Evolutionary conservation across 2,888 invertebrate genomes (phyloP), one percentile per base, ranked within the genome.

Genomic region (Synergus gifuensis): DNA sequence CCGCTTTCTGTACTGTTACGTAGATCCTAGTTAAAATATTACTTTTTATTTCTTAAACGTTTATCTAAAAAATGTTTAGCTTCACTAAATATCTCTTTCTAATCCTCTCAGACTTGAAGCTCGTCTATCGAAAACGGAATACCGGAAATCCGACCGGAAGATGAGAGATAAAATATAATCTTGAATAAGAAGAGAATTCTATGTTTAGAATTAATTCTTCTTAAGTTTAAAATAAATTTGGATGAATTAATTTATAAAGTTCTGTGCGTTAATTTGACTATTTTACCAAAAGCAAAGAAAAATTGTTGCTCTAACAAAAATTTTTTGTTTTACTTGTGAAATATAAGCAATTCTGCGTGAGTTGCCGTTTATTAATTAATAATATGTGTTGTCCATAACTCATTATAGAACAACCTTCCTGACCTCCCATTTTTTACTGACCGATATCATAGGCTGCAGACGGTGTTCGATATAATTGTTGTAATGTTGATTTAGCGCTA

Each of bases 401-500:
- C 60, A 60, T 11, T 22, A 22, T 22, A 22, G 22, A 60, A 8
- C 18, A 60, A 22, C 11, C 4, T 22, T 22, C 9, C 22, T 4
- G 22, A 22, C 22, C 22, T 42, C 18, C n/a, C 63, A 78, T 73
- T 46, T 40, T 79, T 85, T 84, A 89, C 91, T 88, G 84, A 91
- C 91, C 88, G 90, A 88, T 85, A 90, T 84, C 78, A 91, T 86
- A 76, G 91, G 90, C 86, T 91, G 91, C 81, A 90, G 82, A 69
- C 89, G 91, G 85, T 90, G 90, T 82, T 92, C 91, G 79, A 90
- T 87, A 85, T 90, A 91, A 87, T 88, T 89, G 85, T 87, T 90
- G 86, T 90, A 90, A 62, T 88, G 91, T 82, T 91, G 92, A 86
- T 90, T 91, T 84, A 92, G 88, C 28, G 90, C 89, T 82, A 92